Percentiles rank a stretch among this genome's conserved stretches.
These are phyloP conservation scores for Drosophila littoralis DNA, from an alignment of 1,140 invertebrate species.

Conservation along the genomic window DNA sequence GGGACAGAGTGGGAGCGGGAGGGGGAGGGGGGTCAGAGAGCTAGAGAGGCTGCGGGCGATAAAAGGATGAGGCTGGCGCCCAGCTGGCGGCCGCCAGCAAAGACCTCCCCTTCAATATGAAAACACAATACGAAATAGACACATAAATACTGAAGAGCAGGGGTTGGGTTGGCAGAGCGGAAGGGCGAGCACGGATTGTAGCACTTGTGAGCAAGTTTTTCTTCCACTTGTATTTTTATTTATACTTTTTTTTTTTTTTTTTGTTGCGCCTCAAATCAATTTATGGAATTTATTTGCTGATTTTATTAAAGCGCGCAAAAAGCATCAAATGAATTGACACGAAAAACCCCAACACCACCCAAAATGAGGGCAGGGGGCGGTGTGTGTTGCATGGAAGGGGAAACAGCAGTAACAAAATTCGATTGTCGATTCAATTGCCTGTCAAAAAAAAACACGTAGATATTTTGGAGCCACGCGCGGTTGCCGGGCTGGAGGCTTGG, in stretches of 20 bases:
- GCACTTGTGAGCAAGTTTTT: constrained; percentile 45
- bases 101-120: constrained; percentile 35
- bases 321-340: constrained; percentile 40
- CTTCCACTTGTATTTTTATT: not conserved
- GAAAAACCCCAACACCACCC: constrained; percentile 8
- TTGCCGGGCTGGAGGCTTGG: not conserved
- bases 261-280: constrained; percentile 63
- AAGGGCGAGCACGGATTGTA: constrained; percentile 2
- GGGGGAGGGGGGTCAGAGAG: not conserved
- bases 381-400: too few species aligned
- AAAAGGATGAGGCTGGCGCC: constrained; percentile 55
- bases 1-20: not conserved
- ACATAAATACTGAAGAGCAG: constrained; percentile 3
- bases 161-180: constrained; percentile 3
- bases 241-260: not conserved
- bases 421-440: constrained; percentile 59
- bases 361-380: not conserved
- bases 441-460: constrained; percentile 47
- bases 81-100: constrained; percentile 63
- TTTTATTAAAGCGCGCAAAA: constrained; percentile 74
- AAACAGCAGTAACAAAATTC: constrained; percentile 37
- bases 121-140: constrained; percentile 48
- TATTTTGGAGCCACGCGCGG: not conserved
- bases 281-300: constrained; percentile 78
- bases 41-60: not conserved